Conservation (phyloP, 2,797 vertebrate species). For the Urocyon cinereoargenteus region DNA sequence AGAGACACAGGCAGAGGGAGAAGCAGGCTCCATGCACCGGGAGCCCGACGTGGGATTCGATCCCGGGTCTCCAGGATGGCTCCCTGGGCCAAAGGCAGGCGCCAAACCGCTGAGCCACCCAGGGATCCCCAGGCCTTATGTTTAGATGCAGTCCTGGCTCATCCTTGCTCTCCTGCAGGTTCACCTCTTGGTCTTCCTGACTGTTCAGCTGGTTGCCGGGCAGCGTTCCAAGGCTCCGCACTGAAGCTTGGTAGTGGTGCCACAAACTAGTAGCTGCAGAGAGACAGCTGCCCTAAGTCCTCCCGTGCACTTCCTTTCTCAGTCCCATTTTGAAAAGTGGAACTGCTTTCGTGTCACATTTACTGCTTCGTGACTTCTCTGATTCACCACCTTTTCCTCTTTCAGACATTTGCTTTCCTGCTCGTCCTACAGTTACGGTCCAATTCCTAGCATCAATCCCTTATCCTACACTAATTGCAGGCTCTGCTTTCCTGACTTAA, state of each 20-base stretch:
- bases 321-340: background rate
- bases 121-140: no score
- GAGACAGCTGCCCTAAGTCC: background rate
- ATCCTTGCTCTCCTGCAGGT: background rate
- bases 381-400: background rate
- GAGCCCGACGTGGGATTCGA: no score
- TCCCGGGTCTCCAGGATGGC: no score
- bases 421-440: background rate
- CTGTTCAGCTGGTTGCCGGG: background rate
- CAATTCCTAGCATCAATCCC: background rate
- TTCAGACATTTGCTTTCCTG: background rate
- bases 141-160: background rate
- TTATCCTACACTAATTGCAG: rapidly evolving
- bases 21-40: no score
- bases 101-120: no score
- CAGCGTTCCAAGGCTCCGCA: background rate
- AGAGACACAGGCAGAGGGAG: no score
- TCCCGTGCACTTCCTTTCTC: no score
- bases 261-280: rapidly evolving
- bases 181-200: background rate
- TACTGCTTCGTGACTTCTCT: background rate
- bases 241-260: background rate
- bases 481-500: background rate
- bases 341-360: background rate
- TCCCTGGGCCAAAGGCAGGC: no score